Percentiles rank a stretch among this genome's conserved stretches.
phyloP scores from a whole-genome alignment of 2,888 invertebrate species.

The Cremastinae sp. region DNA sequence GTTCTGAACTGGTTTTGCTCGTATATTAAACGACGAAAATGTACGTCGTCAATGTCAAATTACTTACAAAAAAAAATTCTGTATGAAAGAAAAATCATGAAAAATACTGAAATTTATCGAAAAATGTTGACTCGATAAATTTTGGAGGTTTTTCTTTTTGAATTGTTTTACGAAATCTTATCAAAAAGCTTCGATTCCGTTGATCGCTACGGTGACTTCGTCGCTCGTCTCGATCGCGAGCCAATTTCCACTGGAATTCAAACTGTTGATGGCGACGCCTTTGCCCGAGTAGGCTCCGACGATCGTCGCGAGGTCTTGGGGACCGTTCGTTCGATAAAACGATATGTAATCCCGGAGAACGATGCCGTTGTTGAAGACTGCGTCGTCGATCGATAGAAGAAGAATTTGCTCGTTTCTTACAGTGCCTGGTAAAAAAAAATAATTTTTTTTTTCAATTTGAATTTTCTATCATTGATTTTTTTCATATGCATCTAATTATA shows the following conservation, averaged over 20 bases:
- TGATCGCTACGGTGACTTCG: slow-evolving; percentile 65
- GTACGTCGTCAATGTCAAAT: not conserved
- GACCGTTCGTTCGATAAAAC: slow-evolving; percentile 67
- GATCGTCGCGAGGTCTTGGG: slow-evolving; percentile 73
- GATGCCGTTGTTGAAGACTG: slow-evolving; percentile 75
- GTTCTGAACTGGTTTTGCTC: too few relatives aligned
- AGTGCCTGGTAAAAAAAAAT: too few relatives aligned
- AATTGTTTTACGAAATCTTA: not conserved
- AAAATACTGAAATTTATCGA: slow-evolving; percentile 60
- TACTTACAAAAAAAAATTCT: not conserved
- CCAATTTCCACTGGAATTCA: slow-evolving; percentile 76
- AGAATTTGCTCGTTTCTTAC: slow-evolving; percentile 73
- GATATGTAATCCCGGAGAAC: slow-evolving; percentile 71
- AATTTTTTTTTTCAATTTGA: too few relatives aligned
- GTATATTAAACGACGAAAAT: not conserved
- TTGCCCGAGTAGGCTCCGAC: slow-evolving; percentile 72
- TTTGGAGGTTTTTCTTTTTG: slow-evolving; percentile 3
- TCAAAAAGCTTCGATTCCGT: slow-evolving; percentile 70
- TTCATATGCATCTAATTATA: not conserved
- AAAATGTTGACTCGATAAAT: slow-evolving; percentile 26
- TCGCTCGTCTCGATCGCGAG: slow-evolving; percentile 75
- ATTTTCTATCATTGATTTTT: not conserved
- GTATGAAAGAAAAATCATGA: slow-evolving; percentile 41
- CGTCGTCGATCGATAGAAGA: slow-evolving; percentile 77
- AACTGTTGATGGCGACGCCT: slow-evolving; percentile 71